Evolutionary conservation across 2,113 vertebrate species (phyloP).

Genomic region (Hippoglossus stenolepis): DNA sequence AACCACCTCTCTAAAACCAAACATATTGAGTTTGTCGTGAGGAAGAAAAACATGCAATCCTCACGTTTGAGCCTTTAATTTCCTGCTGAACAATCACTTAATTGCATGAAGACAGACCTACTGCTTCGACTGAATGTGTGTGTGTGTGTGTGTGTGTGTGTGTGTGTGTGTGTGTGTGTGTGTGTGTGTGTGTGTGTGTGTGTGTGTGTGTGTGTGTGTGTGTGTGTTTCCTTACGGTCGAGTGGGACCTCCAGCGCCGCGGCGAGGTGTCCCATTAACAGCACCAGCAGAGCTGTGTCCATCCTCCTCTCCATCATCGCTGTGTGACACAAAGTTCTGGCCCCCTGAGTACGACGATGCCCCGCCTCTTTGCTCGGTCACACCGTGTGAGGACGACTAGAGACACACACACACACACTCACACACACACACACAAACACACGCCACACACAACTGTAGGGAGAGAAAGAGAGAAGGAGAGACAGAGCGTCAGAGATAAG

Average conservation of each 20-base stretch:
- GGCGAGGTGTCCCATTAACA: constrained; percentile 87
- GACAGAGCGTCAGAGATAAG: constrained; percentile 22
- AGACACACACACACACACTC: not conserved
- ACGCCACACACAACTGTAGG: constrained; percentile 60
- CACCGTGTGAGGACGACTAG: constrained; percentile 47
- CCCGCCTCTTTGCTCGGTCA: constrained; percentile 74
- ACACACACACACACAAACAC: not conserved
- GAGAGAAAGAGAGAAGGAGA: constrained; percentile 36
- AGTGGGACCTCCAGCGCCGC: constrained; percentile 94
- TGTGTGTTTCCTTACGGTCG: constrained; percentile 88
- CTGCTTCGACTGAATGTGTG: not conserved
- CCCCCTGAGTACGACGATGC: constrained; percentile 70
- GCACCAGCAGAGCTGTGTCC: constrained; percentile 80
- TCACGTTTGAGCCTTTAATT: not conserved
- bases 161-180: no score
- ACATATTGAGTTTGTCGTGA: not conserved
- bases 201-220: not conserved
- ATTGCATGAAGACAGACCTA: not conserved
- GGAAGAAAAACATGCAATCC: not conserved
- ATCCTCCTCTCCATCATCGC: constrained; percentile 85
- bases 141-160: not conserved
- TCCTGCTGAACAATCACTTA: not conserved
- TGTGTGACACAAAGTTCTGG: constrained; percentile 67
- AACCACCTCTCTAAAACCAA: not conserved
- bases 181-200: not conserved